phyloP scores from a whole-genome alignment of 2,113 vertebrate species.

The Corythornis vintsioides region DNA sequence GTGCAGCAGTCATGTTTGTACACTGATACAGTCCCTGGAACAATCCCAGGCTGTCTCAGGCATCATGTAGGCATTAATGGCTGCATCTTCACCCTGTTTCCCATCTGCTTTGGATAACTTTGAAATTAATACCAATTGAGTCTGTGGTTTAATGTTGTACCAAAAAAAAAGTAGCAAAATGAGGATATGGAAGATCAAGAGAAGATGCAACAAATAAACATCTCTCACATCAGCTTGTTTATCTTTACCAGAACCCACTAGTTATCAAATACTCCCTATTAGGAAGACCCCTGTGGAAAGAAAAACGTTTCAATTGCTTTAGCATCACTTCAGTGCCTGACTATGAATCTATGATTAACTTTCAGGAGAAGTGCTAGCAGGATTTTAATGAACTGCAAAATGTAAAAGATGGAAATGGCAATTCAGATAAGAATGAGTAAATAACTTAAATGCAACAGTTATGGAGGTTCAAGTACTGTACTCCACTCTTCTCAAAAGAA shows the following conservation, averaged over 20 bases:
- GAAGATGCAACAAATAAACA: neutral
- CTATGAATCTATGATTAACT: neutral
- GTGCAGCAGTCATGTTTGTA: neutral
- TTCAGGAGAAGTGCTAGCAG: neutral
- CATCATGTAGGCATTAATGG: neutral
- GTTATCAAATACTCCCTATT: neutral
- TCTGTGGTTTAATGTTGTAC: neutral
- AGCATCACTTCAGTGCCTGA: neutral
- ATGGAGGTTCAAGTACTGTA: neutral
- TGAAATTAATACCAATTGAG: conserved; percentile 42
- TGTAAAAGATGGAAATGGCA: neutral
- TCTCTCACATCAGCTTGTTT: neutral
- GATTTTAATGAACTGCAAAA: neutral
- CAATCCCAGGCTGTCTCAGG: neutral
- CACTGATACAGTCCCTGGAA: neutral
- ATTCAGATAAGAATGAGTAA: neutral
- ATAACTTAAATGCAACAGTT: neutral
- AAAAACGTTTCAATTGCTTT: neutral
- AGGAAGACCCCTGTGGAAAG: neutral
- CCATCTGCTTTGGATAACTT: conserved; percentile 56
- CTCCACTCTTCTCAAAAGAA: neutral
- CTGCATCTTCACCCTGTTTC: conserved; percentile 8
- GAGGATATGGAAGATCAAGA: neutral
- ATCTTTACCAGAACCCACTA: neutral
- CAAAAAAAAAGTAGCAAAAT: neutral